Conservation (phyloP, 2,113 vertebrate species). For the Ceratotherium simum region DNA sequence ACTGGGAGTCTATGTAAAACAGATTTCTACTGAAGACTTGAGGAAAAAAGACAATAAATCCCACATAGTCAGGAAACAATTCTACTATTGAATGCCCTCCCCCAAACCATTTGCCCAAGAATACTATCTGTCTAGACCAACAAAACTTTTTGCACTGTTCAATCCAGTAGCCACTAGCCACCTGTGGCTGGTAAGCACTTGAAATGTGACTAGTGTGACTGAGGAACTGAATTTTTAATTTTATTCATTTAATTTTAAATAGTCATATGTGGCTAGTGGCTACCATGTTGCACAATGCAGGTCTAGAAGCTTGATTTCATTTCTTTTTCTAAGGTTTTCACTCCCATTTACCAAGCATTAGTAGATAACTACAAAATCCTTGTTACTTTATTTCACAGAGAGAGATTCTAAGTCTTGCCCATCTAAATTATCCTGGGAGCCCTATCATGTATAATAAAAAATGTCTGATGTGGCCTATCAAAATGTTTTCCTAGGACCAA, state of each 20-base stretch:
- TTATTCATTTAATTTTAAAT: background rate
- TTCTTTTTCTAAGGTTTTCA: background rate
- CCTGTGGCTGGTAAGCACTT: background rate
- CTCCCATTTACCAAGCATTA: background rate
- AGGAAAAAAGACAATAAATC: background rate
- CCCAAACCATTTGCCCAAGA: background rate
- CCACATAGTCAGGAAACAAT: background rate
- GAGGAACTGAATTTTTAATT: background rate
- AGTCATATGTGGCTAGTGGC: background rate
- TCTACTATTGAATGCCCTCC: background rate
- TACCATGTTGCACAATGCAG: background rate
- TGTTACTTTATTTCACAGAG: background rate
- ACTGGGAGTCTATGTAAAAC: background rate
- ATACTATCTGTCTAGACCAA: background rate
- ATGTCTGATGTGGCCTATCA: background rate
- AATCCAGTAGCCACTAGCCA: background rate
- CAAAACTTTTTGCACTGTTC: background rate
- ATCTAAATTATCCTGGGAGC: background rate
- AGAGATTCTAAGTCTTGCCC: background rate
- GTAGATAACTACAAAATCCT: background rate
- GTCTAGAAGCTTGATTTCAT: background rate
- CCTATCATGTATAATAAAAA: background rate
- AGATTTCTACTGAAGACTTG: background rate
- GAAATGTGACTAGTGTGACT: background rate
- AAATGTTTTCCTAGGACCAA: background rate